phyloP scores from a whole-genome alignment of 2,113 vertebrate species.

The Poeciliopsis turrubarensis region DNA sequence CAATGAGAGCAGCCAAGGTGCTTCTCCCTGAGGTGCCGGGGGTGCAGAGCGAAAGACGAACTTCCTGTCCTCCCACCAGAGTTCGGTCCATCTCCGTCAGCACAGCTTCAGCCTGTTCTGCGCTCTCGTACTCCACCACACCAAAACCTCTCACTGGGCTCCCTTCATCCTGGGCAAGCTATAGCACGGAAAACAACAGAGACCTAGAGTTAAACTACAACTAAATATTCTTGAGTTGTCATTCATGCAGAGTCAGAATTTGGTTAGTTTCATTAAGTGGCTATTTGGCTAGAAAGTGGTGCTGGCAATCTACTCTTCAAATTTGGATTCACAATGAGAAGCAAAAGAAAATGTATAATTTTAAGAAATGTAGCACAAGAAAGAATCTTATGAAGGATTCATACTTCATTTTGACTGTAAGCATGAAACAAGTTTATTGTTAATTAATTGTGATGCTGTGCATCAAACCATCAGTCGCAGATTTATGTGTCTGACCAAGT shows the following conservation, averaged over 20 bases:
- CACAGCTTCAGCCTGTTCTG: constrained; percentile 90
- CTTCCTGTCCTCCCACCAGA: constrained; percentile 81
- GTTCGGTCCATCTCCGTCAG: constrained; percentile 82
- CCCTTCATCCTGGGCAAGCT: constrained; percentile 96
- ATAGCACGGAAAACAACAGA: constrained; percentile 10
- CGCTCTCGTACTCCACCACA: constrained; percentile 90
- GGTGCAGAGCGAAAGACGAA: constrained; percentile 91
- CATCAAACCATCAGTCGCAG: too few relatives aligned
- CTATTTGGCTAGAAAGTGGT: not conserved
- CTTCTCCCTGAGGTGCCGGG: constrained; percentile 93
- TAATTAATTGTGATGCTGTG: too few relatives aligned
- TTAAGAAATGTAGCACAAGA: too few relatives aligned
- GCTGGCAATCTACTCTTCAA: not conserved
- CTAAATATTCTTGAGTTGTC: not conserved
- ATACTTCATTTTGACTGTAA: too few relatives aligned
- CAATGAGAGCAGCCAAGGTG: constrained; percentile 92
- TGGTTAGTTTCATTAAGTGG: not conserved
- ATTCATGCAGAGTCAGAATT: not conserved
- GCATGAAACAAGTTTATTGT: too few relatives aligned
- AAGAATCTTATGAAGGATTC: too few relatives aligned
- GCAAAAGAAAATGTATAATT: too few relatives aligned
- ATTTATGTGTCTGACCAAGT: too few relatives aligned
- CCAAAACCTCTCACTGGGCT: constrained; percentile 87
- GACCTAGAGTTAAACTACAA: not conserved
- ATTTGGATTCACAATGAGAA: too few relatives aligned